Evolutionary conservation across 2,888 invertebrate species (phyloP), one percentile per base, ranked within the genome.

Genomic region (Drosophila mimetica): DNA sequence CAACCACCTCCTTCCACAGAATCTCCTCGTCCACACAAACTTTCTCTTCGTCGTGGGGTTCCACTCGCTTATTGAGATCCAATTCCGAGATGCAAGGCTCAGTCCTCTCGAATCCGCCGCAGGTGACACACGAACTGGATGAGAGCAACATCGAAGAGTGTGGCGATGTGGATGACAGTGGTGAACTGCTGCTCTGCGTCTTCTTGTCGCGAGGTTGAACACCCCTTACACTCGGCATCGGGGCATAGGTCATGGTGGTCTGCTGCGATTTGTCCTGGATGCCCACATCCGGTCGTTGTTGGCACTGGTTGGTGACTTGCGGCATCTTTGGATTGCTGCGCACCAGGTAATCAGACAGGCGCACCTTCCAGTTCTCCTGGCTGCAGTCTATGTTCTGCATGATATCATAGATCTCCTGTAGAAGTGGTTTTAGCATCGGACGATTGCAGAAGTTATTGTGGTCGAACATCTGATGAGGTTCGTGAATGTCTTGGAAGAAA

Each of bases 401-500:
- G 1, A 90, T 79, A 14, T 81, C 77, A 44, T 87, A 88, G 11
- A 89, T 73, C 60, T 87, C 78, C 6, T 41, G 41, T 2, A 90
- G 41, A 4, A 89, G 30, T 0, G 88, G 81, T 47, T 78, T 71
- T 0, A 84, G 44, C 59, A 90, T 72, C 0, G 89, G 77, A 28
- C 85, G 81, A 18, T 72, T 74, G 25, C 74, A 52, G 58, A 89
- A 89, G 20, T 71, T 75, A 3, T 61, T 61, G 4, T 51, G 46
- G 13, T 89, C 79, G 36, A 86, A 83, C 1, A 92, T 90, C 5
- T 94, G 91, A 4, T 96, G 90, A 0, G 97, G 96, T 67, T 97
- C 97, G 52, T 96, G 93, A 58, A 96, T 93, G 92, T 95, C 97
- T 97, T 90, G 1, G 11, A 20, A 13, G 22, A 22, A 22, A 22